phyloP scores from a whole-genome alignment of 2,888 invertebrate species.

The Thera obeliscata region DNA sequence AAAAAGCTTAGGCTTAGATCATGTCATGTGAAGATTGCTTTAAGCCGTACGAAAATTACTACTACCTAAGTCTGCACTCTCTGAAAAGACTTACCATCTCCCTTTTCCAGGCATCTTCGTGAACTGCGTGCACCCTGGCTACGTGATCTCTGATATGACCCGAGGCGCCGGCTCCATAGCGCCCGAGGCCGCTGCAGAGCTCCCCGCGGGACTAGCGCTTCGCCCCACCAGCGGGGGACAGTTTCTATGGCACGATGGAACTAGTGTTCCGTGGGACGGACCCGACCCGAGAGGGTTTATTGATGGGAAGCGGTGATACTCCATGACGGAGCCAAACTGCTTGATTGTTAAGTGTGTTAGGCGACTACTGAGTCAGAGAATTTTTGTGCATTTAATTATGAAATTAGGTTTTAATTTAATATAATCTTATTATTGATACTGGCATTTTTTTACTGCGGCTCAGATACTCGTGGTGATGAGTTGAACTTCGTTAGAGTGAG shows the following conservation, averaged over 20 bases:
- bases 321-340: background rate
- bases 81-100: background rate
- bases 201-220: constrained; percentile 54
- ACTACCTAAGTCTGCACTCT: background rate
- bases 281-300: constrained; percentile 69
- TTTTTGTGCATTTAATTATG: no score
- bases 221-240: constrained; percentile 52
- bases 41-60: no score
- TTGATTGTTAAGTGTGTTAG: no score
- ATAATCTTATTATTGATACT: no score
- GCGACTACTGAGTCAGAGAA: no score
- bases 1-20: no score
- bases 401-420: no score
- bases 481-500: no score
- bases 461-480: no score
- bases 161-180: constrained; percentile 61
- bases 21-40: no score
- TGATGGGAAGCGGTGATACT: constrained; percentile 53
- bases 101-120: constrained; percentile 61
- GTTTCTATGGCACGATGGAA: constrained; percentile 69
- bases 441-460: no score
- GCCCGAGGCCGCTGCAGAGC: constrained; percentile 59
- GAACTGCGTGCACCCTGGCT: constrained; percentile 76
- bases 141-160: constrained; percentile 77
- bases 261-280: constrained; percentile 68